Percentiles rank a stretch among this genome's conserved stretches.
Evolutionary conservation across 37 sponge, comb jelly and placozoan species (phyloP).

Genomic region (Beroe ovata): DNA sequence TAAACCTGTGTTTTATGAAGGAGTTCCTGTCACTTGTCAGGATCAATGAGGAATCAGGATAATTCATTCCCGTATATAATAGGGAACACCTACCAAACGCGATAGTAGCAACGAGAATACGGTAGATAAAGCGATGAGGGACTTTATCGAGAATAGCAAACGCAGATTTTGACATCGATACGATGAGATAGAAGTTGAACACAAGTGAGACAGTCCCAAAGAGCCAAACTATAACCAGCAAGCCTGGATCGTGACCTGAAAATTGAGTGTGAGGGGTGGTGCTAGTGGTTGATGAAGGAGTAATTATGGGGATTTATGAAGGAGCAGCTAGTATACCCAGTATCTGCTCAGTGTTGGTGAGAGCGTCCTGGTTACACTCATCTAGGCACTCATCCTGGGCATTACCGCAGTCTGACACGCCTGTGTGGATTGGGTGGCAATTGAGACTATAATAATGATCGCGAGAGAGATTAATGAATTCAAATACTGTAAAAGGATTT

Average conservation of each 20-base stretch:
- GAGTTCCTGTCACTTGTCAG: too few relatives aligned
- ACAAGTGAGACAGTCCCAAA: constrained; percentile 30
- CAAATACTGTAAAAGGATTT: too few relatives aligned
- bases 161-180: constrained; percentile 24
- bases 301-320: too few relatives aligned
- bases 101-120: constrained; percentile 42
- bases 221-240: constrained; percentile 27
- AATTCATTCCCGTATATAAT: too few relatives aligned
- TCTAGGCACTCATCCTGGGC: constrained; percentile 52
- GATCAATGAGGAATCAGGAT: too few relatives aligned
- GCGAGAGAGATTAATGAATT: too few relatives aligned
- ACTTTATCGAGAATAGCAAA: constrained; percentile 2
- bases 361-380: background rate
- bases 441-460: too few relatives aligned
- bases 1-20: too few relatives aligned
- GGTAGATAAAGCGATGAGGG: constrained; percentile 33
- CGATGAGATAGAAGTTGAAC: constrained; percentile 50
- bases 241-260: background rate
- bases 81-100: background rate
- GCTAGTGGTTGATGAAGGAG: too few relatives aligned
- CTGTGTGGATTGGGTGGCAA: too few relatives aligned
- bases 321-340: background rate
- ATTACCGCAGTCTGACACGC: constrained; percentile 16
- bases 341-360: constrained; percentile 18
- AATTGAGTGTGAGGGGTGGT: too few relatives aligned